Base-by-base conservation (phyloP, 2,113 vertebrate genomes). In the Spilogale gracilis region DNA sequence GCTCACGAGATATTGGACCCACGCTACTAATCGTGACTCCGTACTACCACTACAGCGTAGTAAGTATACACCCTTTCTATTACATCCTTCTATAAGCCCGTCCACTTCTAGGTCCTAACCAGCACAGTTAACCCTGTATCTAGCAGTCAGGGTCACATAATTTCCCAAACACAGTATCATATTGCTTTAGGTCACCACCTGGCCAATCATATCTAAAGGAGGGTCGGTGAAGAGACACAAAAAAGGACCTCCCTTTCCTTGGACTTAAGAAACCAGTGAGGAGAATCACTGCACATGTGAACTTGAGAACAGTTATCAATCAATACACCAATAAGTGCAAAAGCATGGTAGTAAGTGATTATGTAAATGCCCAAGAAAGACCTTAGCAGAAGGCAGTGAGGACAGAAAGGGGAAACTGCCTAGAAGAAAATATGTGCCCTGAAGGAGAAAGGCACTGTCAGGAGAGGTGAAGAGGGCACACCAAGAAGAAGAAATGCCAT, bases 141-240 rank as follows among this genome's bases (percentile, higher is more conserved):
- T 27, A 76, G 27, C 5, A 93, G 56, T 50, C 45, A 90, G 18
- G 54, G 52, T 9, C 9, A 90, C n/a, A n/a, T 45, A 79, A 45
- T 78, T 54, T 58, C 67, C n/a, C 17, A 60, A 91, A 85, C 0
- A 73, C 12, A 82, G 45, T 63, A 86, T 91, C n/a, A 94, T 16
- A 10, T 21, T 80, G 32, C 48, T 86, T 38, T 58, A 91, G 30
- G 12, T 87, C 18, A 78, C 16, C 63, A 27, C 18, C 61, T 78
- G 61, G 91, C 71, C 95, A 69, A 76, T 73, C 52, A 92, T 84
- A 94, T 76, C 65, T 96, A 74, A 96, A 91, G 45, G 23, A 85
- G 61, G 9, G 14, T 81, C 48, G 94, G 14, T 25, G 27, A 91
- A 54, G 63, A 61, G 56, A 74, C 10, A 94, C 2, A 17, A 87